Evolutionary conservation across 2,888 invertebrate species (phyloP).

Genomic region (Erebia aethiops): DNA sequence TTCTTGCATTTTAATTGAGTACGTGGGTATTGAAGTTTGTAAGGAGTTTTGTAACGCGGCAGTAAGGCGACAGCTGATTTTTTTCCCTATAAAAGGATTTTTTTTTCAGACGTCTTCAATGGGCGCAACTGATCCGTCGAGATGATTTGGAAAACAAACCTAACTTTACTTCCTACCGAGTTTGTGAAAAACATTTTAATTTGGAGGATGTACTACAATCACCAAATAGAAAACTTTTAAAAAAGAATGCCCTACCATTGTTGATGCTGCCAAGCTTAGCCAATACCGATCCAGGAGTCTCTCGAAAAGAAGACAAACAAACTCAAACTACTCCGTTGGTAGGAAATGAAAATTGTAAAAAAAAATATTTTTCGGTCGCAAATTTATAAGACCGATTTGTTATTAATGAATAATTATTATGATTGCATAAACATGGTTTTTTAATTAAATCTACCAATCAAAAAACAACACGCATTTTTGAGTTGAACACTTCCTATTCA

Average conservation of each 20-base stretch:
- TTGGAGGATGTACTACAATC: neutral
- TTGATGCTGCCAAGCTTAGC: slow-evolving; percentile 4
- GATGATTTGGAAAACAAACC: slow-evolving; percentile 8
- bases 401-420: too few species aligned
- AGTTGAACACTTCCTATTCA: too few species aligned
- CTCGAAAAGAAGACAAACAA: slow-evolving; percentile 6
- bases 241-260: slow-evolving; percentile 6
- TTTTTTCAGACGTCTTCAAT: slow-evolving; percentile 11
- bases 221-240: slow-evolving; percentile 8
- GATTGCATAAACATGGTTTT: too few species aligned
- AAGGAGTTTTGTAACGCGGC: too few species aligned
- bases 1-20: neutral
- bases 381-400: too few species aligned
- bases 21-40: neutral
- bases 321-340: slow-evolving; percentile 5
- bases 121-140: neutral
- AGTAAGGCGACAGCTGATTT: neutral
- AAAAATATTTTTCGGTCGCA: too few species aligned
- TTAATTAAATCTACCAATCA: too few species aligned
- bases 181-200: slow-evolving; percentile 10
- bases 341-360: neutral
- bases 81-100: neutral
- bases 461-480: too few species aligned
- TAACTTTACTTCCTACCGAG: neutral
- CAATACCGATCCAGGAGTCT: neutral